Evolutionary conservation across 1,140 invertebrate species (phyloP), one percentile per base, ranked within the genome.

Genomic region (Trachymyrmex cornetzi): DNA sequence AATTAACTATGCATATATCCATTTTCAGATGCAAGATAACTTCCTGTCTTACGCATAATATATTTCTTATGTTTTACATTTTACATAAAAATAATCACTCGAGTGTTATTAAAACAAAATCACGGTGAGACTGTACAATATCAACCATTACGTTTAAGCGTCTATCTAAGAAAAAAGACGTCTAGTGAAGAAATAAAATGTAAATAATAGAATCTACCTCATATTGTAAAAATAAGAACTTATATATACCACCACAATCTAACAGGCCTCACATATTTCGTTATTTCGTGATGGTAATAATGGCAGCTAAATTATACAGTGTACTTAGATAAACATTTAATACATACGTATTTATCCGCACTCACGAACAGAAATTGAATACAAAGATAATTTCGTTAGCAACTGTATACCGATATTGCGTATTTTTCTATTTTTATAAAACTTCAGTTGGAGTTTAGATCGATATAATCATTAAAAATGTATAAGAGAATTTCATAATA

Each of bases 221-320:
- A 24, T 57, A 75, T 85, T 80, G 27, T 67, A 75, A 61, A 87
- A 89, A 87, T 61, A 71, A 74, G 34, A 87, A 90, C 74, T 48
- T 61, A 69, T 64, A 16, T 79, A 50, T 67, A 72, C 30, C 72
- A 74, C 34, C 80, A 72, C 30, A 59, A 59, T 59, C 64, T 55
- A 81, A 24, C n/a, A 38, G 12, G 50, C 64, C 30, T 81, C 66
- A 38, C n/a, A 55, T 57, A 38, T 30, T 50, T 80, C 48, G 19
- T 67, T 82, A 89, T 50, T 27, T 50, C 30, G n/a, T 30, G 30
- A 69, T 59, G n/a, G 34, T 69, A 27, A 71, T 79, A 71, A 71
- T 79, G 77, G 57, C 30, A 48, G 34, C 67, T 90, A 90, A 44
- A 88, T 90, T 90, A 88, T 77, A 80, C 34, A 75, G 57, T 77